These are phyloP conservation scores for Operophtera brumata DNA, from an alignment of 2,888 invertebrate genomes.

Conservation along the genomic window DNA sequence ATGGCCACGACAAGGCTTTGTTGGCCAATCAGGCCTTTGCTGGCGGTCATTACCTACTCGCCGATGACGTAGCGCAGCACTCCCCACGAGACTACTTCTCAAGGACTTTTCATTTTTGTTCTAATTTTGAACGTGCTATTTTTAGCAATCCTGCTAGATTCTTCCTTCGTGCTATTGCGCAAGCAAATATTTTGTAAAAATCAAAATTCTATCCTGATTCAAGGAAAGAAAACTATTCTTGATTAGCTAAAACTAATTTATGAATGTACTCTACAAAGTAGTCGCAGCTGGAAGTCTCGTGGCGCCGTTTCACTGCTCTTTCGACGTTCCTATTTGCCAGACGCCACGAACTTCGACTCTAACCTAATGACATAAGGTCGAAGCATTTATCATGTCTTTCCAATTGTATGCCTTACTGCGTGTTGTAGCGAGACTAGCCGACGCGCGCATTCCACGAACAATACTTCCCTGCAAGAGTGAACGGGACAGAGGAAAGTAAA, in stretches of 20 bases:
- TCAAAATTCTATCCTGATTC: not conserved
- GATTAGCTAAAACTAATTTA: constrained; percentile 65
- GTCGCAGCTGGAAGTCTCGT: constrained; percentile 73
- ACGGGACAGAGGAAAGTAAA: constrained; percentile 69
- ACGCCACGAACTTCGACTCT: constrained; percentile 49
- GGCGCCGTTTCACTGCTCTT: constrained; percentile 41
- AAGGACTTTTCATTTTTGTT: constrained; percentile 75
- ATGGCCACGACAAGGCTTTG: constrained; percentile 82
- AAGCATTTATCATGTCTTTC: constrained; percentile 23
- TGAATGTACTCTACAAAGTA: constrained; percentile 77
- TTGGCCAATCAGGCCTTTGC: constrained; percentile 68
- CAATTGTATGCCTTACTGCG: constrained; percentile 51
- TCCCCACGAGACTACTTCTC: constrained; percentile 78
- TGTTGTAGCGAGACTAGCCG: constrained; percentile 72
- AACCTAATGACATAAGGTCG: constrained; percentile 33
- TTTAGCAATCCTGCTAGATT: constrained; percentile 32
- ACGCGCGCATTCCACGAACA: constrained; percentile 78
- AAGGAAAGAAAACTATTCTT: constrained; percentile 19
- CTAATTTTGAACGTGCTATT: constrained; percentile 58
- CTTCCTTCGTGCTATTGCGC: not conserved
- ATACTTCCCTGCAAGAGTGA: constrained; percentile 69
- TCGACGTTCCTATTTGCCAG: constrained; percentile 30
- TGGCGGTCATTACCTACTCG: constrained; percentile 63
- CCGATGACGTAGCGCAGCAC: constrained; percentile 70
- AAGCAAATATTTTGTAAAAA: not conserved